Base-by-base conservation (phyloP, 2,888 invertebrate species). In the Heliconius cydno region DNA sequence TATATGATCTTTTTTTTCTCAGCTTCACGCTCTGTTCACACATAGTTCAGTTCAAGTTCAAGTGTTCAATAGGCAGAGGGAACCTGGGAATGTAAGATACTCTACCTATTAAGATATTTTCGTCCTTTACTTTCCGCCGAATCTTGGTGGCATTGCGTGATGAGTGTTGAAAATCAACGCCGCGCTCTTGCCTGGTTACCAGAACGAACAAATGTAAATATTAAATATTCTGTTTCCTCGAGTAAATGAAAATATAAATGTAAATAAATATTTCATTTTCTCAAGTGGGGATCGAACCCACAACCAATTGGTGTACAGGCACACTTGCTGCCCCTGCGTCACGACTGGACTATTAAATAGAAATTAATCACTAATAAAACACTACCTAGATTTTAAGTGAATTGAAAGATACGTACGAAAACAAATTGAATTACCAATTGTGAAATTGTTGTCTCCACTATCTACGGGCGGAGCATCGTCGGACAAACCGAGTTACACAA, bases 371-470 rank as follows among this genome's bases (percentile, higher is more conserved):
- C 1, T 19, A 57, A 60, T 22, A n/a, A 65, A 28, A 15, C 15
- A 28, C 15, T 3, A 52, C 0, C 22, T 63, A 63, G 13, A 15
- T 65, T 28, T 28, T 28, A 28, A 65, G 7, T 65, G 65, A 28
- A 65, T 28, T 28, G 65, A 46, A 15, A 72, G 28, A 46, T 71
- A 65, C 66, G 71, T 76, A 79, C 71, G 38, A 52, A 52, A 76
- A 76, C 72, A 79, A 79, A 79, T 76, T 52, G 28, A 79, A 72
- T 77, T 67, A 77, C 76, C 79, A 66, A 79, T 79, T 72, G 72
- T 63, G 76, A 38, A 72, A 71, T 72, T 57, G 71, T 72, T 77
- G 25, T 38, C 70, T 77, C 41, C 15, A 25, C 25, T 28, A 38
- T 70, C 46, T 46, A 52, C 41, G 67, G 52, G 7, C 52, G 52